phyloP scores from a whole-genome alignment of 1,140 invertebrate genomes.

The Theocolax elegans region DNA sequence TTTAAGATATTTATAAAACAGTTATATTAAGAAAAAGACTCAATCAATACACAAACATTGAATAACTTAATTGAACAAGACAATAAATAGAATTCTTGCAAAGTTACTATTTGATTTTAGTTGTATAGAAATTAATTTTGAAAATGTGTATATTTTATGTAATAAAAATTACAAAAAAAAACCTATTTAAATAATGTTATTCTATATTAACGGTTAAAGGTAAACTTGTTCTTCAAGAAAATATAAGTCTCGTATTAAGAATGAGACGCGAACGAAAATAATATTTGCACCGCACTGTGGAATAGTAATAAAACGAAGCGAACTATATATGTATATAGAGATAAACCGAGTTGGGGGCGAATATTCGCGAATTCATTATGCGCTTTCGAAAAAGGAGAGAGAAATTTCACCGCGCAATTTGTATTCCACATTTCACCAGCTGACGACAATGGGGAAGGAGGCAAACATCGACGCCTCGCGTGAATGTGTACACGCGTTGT shows the following conservation, averaged over 20 bases:
- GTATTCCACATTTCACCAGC: conserved; percentile 64
- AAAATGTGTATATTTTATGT: too few species aligned
- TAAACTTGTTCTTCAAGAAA: conserved; percentile 21
- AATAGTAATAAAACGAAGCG: conserved; percentile 37
- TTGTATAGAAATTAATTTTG: too few species aligned
- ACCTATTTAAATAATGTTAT: too few species aligned
- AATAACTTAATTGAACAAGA: too few species aligned
- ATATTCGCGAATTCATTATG: conserved; percentile 60
- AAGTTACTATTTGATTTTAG: too few species aligned
- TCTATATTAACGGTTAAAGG: too few species aligned
- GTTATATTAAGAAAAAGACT: too few species aligned
- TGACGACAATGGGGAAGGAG: conserved; percentile 46
- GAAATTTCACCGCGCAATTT: conserved; percentile 56
- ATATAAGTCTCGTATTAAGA: conserved; percentile 8
- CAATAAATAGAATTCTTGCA: too few species aligned
- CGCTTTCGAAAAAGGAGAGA: conserved; percentile 41
- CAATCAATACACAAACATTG: too few species aligned
- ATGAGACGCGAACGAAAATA: conserved; percentile 20
- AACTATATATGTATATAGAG: conserved; percentile 31
- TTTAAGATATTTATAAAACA: too few species aligned
- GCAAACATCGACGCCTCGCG: conserved; percentile 47
- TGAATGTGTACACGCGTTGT: conserved; percentile 7
- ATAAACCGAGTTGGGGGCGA: conserved; percentile 36
- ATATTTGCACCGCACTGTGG: conserved; percentile 14
- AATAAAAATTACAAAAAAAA: too few species aligned